Evolutionary conservation across 2,797 vertebrate genomes (phyloP).

Genomic region (Carduelis carduelis): DNA sequence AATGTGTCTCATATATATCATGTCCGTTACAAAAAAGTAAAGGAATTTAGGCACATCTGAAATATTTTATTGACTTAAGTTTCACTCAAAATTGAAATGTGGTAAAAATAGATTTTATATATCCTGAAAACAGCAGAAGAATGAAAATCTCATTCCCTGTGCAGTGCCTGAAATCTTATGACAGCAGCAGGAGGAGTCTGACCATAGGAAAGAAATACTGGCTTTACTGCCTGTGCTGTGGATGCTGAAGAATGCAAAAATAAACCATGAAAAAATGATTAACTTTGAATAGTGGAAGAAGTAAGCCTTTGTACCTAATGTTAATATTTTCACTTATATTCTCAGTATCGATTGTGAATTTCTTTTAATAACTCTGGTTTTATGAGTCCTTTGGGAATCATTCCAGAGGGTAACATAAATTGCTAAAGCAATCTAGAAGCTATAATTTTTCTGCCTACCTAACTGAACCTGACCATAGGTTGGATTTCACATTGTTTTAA

Average conservation of each 20-base stretch:
- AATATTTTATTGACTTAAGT: not conserved
- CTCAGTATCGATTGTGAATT: not conserved
- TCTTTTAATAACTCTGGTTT: not conserved
- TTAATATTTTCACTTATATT: not conserved
- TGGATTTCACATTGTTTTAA: not conserved
- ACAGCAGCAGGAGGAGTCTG: not conserved
- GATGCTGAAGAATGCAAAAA: not conserved
- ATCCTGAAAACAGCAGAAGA: not conserved
- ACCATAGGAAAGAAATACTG: not conserved
- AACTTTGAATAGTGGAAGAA: not conserved
- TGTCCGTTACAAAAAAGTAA: not conserved
- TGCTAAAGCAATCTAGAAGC: not conserved
- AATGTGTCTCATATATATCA: not conserved
- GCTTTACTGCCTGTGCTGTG: not conserved
- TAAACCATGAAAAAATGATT: not conserved
- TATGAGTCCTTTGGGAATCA: not conserved
- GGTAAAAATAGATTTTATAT: slow-evolving; percentile 13
- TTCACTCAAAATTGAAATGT: not conserved
- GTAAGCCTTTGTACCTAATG: not conserved
- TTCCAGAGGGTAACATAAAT: not conserved
- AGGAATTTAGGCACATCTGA: not conserved
- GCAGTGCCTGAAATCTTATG: not conserved
- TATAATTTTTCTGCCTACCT: not conserved
- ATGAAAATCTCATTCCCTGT: not conserved
- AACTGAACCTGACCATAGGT: not conserved